These are phyloP conservation scores for Speoplatyrhinus poulsoni DNA, from an alignment of 2,113 vertebrate genomes.

Conservation along the genomic window DNA sequence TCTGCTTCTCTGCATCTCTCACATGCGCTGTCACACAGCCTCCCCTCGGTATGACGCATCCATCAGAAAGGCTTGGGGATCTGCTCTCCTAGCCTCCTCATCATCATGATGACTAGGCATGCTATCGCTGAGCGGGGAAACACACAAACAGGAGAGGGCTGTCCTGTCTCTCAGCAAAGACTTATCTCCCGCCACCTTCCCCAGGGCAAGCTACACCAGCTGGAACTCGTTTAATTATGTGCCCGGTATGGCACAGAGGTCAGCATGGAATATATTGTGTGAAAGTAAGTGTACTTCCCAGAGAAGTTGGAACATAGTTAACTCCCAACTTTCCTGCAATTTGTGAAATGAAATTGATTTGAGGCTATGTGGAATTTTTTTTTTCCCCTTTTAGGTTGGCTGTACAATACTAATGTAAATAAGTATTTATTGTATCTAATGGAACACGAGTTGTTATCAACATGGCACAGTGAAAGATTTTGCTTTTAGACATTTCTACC, in stretches of 20 bases:
- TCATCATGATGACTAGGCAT: slow-evolving; percentile 45
- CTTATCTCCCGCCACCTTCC: slow-evolving; percentile 62
- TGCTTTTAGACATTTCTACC: slow-evolving; percentile 16
- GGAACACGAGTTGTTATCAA: slow-evolving; percentile 17
- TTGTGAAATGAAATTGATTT: slow-evolving; percentile 13
- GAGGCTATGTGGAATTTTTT: slow-evolving; percentile 16
- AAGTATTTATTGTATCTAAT: slow-evolving; percentile 13
- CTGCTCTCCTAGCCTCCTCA: slow-evolving; percentile 34
- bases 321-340: background rate
- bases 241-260: slow-evolving; percentile 50
- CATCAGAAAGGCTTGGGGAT: slow-evolving; percentile 15
- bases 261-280: slow-evolving; percentile 30
- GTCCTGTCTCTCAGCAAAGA: slow-evolving; percentile 37
- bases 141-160: background rate
- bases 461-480: slow-evolving; percentile 22
- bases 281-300: slow-evolving; percentile 35
- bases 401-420: no score
- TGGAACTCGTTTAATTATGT: slow-evolving; percentile 66
- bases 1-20: slow-evolving; percentile 19
- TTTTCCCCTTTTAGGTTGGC: no score
- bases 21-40: slow-evolving; percentile 16
- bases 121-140: slow-evolving; percentile 7
- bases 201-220: slow-evolving; percentile 60
- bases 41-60: slow-evolving; percentile 30
- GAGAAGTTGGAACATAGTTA: background rate